Conservation (phyloP, 2,113 vertebrate genomes). For the Empidonax alnorum region DNA sequence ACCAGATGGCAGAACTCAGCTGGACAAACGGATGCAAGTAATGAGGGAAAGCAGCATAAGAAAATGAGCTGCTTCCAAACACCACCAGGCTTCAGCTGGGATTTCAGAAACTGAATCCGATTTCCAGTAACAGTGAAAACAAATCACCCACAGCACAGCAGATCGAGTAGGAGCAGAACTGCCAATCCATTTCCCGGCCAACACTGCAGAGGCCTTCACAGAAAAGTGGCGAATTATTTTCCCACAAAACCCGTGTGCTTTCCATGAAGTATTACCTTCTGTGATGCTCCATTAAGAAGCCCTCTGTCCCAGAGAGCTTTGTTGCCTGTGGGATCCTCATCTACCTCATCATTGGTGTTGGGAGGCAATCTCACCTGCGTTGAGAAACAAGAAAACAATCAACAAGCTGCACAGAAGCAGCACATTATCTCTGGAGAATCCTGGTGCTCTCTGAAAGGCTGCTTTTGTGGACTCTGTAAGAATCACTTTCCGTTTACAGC, state of each 20-base stretch:
- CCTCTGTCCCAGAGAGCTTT: constrained; percentile 98
- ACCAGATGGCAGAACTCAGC: constrained; percentile 36
- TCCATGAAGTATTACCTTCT: constrained; percentile 83
- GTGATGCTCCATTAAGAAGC: constrained; percentile 95
- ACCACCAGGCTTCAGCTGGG: neutral
- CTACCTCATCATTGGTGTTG: constrained; percentile 97
- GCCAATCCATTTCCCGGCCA: neutral
- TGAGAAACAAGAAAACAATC: neutral
- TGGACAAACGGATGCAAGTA: neutral
- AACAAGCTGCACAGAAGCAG: neutral
- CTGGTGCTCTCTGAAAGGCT: neutral
- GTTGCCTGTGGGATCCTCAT: constrained; percentile 98
- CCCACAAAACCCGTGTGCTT: neutral
- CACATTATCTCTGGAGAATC: neutral
- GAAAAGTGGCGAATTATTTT: neutral
- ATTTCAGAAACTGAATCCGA: neutral
- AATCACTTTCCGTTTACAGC: neutral
- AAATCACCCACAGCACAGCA: neutral
- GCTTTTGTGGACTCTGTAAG: neutral
- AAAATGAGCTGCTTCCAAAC: neutral
- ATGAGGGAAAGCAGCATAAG: neutral
- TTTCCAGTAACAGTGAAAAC: neutral
- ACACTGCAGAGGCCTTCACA: neutral
- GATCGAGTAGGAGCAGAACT: neutral
- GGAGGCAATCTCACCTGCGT: constrained; percentile 91